Base-by-base conservation (phyloP, 2,888 invertebrate genomes). In the Ophion obscuratus region DNA sequence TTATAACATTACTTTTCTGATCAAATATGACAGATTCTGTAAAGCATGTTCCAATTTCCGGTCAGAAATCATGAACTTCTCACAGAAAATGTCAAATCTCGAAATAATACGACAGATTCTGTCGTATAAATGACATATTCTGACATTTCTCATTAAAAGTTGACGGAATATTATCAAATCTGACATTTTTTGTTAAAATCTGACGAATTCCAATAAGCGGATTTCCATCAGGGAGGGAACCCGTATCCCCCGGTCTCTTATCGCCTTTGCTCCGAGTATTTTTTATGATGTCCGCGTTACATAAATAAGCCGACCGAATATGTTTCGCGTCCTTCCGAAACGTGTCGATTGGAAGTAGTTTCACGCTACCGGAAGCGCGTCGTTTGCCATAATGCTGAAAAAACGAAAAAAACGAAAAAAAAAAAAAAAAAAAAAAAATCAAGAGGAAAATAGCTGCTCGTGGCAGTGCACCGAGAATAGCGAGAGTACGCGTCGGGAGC, bases 321-420 rank as follows among this genome's bases (percentile, higher is more conserved):
- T 57, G 74, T 3, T 47, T 62, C 11, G 57, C 80, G 80, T 77
- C 83, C 83, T 86, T 86, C 83, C 70, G 40, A 79, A 82, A 53
- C 36, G 70, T 17, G 59, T 68, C 83, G 77, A 81, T 86, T 82
- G 86, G 87, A 87, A 87, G 80, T 87, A 59, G 84, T 81, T 85
- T 85, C 83, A 85, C 87, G 78, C 78, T 79, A 53, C 70, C 71
- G 71, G 70, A 79, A 82, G 73, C 11, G 80, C 71, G 80, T 74
- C 77, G 75, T 83, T 83, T 83, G 68, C 79, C 85, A 67, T 70
- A 75, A 85, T 71, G 75, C 70, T 75, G 36, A 40, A 75, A 75
- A 79, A 71, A 24, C 14, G 27, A 9, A 57, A 40, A 53, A 24
- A 40, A 64, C n/a, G n/a, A n/a, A n/a, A n/a, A n/a, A n/a, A n/a